phyloP scores from a whole-genome alignment of 2,888 invertebrate species.

The Acholoe squamosa region DNA sequence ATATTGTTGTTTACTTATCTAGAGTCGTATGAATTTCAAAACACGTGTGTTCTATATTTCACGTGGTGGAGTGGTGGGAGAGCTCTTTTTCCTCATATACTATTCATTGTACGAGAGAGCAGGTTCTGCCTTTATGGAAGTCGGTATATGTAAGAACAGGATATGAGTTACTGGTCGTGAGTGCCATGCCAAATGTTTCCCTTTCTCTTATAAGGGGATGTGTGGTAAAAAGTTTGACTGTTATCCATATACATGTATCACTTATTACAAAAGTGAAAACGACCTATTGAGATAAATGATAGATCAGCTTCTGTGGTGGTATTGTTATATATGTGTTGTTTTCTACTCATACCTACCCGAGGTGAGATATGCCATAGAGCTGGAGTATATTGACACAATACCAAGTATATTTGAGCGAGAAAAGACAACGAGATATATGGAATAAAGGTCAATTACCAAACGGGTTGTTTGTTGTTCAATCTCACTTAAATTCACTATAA shows the following conservation, averaged over 20 bases:
- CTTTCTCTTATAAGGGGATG: background rate
- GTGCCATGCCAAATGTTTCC: background rate
- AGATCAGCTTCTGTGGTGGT: background rate
- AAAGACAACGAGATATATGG: background rate
- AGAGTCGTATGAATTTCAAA: background rate
- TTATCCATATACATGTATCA: too few species aligned
- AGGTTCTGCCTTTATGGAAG: background rate
- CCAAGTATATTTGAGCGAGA: background rate
- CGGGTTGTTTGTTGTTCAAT: background rate
- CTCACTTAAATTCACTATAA: too few species aligned
- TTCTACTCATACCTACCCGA: background rate
- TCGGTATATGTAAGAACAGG: background rate
- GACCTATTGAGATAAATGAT: background rate
- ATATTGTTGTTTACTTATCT: background rate
- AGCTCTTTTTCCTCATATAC: background rate
- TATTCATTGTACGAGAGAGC: background rate
- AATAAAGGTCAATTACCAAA: background rate
- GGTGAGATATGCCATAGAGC: background rate
- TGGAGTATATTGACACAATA: background rate
- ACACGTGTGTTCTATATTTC: background rate
- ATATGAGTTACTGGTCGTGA: background rate
- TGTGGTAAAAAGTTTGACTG: background rate
- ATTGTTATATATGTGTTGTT: background rate
- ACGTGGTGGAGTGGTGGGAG: background rate
- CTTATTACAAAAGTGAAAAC: too few species aligned